Conservation (phyloP, 2,888 invertebrate genomes). For the Luperina nickerlii region DNA sequence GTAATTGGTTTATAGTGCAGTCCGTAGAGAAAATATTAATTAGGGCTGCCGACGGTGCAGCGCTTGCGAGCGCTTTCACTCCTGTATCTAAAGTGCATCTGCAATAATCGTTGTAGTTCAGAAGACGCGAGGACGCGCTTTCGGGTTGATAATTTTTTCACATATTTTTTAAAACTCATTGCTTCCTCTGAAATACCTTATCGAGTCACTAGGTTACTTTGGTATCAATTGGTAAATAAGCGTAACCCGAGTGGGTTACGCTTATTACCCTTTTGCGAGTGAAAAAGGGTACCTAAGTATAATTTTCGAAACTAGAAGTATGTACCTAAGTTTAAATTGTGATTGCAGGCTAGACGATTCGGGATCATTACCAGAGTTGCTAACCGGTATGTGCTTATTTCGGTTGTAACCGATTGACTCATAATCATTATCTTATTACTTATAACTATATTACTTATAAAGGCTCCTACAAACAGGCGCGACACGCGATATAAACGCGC, state of each 20-base stretch:
- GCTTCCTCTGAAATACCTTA: background rate
- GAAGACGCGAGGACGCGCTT: slow-evolving; percentile 16
- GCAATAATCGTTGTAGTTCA: slow-evolving; percentile 41
- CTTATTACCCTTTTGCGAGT: no score
- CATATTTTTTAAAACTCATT: rapidly evolving
- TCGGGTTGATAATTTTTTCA: background rate
- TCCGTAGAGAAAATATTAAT: slow-evolving; percentile 86
- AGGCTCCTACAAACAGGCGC: no score
- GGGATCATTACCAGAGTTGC: background rate
- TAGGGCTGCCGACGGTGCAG: slow-evolving; percentile 82
- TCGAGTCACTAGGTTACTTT: background rate
- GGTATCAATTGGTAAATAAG: background rate
- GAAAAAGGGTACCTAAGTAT: background rate
- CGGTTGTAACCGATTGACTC: background rate
- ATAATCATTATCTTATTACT: no score
- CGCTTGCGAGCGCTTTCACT: slow-evolving; percentile 78
- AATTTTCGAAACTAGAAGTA: background rate
- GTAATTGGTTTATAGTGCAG: slow-evolving; percentile 85
- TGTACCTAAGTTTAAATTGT: background rate
- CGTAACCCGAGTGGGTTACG: no score
- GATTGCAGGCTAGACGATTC: background rate
- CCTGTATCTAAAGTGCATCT: slow-evolving; percentile 63
- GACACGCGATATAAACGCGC: no score
- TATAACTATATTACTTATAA: no score
- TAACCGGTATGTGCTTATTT: background rate